Evolutionary conservation across 2,797 vertebrate species (phyloP).

Genomic region (Gobio occitaniae): DNA sequence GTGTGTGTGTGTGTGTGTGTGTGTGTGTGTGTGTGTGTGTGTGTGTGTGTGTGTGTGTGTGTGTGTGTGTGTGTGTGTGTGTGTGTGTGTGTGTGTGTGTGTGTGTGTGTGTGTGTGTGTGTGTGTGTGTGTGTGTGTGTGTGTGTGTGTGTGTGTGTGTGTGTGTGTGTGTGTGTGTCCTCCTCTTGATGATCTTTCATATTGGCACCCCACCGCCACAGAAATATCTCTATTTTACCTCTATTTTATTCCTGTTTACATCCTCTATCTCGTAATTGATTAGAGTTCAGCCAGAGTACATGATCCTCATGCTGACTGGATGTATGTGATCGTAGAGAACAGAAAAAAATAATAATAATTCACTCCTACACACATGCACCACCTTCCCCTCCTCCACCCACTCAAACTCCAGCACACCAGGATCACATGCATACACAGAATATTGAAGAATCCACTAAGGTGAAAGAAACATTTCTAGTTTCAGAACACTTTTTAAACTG

Average conservation of each 20-base stretch:
- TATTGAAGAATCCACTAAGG: neutral
- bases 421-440: constrained; percentile 43
- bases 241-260: neutral
- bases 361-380: constrained; percentile 49
- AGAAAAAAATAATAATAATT: neutral
- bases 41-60: constrained; percentile 25
- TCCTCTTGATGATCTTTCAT: constrained; percentile 30
- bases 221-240: neutral
- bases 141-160: constrained; percentile 23
- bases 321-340: neutral
- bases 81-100: constrained; percentile 23
- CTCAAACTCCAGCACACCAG: constrained; percentile 49
- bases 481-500: neutral
- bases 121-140: constrained; percentile 29
- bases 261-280: constrained; percentile 21
- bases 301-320: neutral
- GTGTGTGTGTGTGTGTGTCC: neutral
- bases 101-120: constrained; percentile 25
- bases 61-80: constrained; percentile 29
- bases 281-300: neutral
- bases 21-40: constrained; percentile 23
- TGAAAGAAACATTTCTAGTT: neutral
- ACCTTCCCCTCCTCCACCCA: constrained; percentile 41
- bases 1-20: constrained; percentile 11
- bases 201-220: neutral